phyloP scores from a whole-genome alignment of 2,888 invertebrate species.

The Meandrusa payeni region DNA sequence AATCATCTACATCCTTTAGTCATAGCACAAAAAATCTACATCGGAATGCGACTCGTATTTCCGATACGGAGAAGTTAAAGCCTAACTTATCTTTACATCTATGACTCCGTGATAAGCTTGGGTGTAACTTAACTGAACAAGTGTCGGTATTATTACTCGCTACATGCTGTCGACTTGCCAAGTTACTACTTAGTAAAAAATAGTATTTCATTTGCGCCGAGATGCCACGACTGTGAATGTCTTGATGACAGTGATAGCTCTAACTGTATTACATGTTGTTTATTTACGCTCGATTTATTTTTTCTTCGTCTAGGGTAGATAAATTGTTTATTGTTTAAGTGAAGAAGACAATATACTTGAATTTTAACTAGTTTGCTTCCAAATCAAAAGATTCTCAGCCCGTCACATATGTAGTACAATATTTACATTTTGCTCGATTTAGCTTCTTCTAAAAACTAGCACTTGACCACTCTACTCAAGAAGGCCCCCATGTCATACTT shows the following conservation, averaged over 20 bases:
- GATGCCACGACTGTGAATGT: neutral
- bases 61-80: slow-evolving; percentile 6
- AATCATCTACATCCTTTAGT: neutral
- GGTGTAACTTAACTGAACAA: slow-evolving; percentile 12
- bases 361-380: no score
- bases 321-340: no score
- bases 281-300: no score
- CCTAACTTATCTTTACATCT: slow-evolving; percentile 10
- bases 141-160: neutral
- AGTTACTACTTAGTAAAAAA: neutral
- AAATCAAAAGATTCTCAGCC: no score
- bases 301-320: no score
- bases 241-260: neutral
- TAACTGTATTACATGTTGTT: neutral
- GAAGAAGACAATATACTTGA: no score
- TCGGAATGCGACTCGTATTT: slow-evolving; percentile 5
- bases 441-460: no score
- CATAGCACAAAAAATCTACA: neutral
- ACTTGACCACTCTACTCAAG: no score
- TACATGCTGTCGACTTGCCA: neutral
- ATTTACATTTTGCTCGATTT: no score
- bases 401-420: no score
- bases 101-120: neutral
- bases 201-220: neutral
- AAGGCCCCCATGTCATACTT: no score